Evolutionary conservation across 2,888 invertebrate genomes (phyloP), one percentile per base, ranked within the genome.

Genomic region (Metalampra italica): DNA sequence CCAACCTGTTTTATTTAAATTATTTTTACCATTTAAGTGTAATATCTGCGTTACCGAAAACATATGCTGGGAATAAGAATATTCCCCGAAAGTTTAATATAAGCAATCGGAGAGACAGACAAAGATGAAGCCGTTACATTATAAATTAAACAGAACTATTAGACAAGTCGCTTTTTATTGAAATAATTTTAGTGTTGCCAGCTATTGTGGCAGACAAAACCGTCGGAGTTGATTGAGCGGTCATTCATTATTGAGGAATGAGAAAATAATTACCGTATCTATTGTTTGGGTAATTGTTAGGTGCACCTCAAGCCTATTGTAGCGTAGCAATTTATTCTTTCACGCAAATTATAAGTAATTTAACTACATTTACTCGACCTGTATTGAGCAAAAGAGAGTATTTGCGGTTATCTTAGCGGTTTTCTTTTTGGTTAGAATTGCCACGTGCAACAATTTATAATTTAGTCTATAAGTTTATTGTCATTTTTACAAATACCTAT

Each of bases 101-200:
- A 22, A 22, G 22, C 22, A 22, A 22, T 3, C 22, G 5, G 22
- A 22, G 22, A 22, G 3, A 22, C 22, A 22, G 22, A 22, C 3
- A 22, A 3, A 22, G 5, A 22, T 22, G 5, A 3, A 36, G 34
- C n/a, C n/a, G 30, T 45, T 38, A 40, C 29, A 45, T 29, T 12
- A 12, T 38, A 12, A 32, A 15, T 37, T 9, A 14, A 40, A 44
- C 37, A 36, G 49, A 49, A 53, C 55, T 51, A 55, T n/a, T 53
- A 46, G 22, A 22, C 5, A 22, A 45, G 30, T 42, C 4, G 22
- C n/a, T 50, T 52, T 52, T 56, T 49, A 42, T 34, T 38, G 39
- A 8, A 38, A 43, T 45, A 51, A 47, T 53, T 52, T 48, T 54
- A 52, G 51, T 51, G 49, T 52, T 52, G 53, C 38, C 5, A 3